Evolutionary conservation across 2,888 invertebrate genomes (phyloP), one percentile per base, ranked within the genome.

Genomic region (Serripes groenlandicus): DNA sequence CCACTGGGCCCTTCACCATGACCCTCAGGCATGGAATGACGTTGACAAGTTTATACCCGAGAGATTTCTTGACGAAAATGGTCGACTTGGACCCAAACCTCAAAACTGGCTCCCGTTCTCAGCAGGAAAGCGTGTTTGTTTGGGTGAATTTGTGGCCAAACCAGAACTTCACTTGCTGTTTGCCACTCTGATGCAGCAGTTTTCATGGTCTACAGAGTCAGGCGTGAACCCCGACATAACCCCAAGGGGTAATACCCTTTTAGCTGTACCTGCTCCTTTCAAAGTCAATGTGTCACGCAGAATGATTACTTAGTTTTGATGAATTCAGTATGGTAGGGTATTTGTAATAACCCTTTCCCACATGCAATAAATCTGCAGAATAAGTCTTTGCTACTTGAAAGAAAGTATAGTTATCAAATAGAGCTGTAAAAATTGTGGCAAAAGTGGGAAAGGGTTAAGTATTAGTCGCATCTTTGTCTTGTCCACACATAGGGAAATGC

Each of bases 81-180:
- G 64, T 2, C 32, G 35, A 26, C 32, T 64, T 2, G 64, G 64
- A 3, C 64, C 15, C 88, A 88, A 52, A 73, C 91, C 68, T 85
- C 73, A 9, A 79, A 90, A 0, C 87, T 90, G 3, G 92, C 92
- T 3, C 78, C 88, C 15, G 72, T 92, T 28, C n/a, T 58, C 58
- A 21, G 58, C 58, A 11, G 58, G 58, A 2, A 58, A 58, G 26
- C 58, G 58, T 58, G 64, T 64, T n/a, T 64, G 64, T 64, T 35
- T 91, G 0, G 92, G 92, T 26, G 92, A 92, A 78, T 66, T 81
- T 0, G 80, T 92, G 28, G 92, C 92, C 15, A 92, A 90, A 70
- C 88, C 90, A 1, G 90, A 92, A 72, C 81, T 92, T 9, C 83
- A 86, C 66, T 69, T 91, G 21, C 70, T 90, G 2, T 82, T 90